phyloP scores from a whole-genome alignment of 2,797 vertebrate genomes.

The Gadopsis marmoratus region DNA sequence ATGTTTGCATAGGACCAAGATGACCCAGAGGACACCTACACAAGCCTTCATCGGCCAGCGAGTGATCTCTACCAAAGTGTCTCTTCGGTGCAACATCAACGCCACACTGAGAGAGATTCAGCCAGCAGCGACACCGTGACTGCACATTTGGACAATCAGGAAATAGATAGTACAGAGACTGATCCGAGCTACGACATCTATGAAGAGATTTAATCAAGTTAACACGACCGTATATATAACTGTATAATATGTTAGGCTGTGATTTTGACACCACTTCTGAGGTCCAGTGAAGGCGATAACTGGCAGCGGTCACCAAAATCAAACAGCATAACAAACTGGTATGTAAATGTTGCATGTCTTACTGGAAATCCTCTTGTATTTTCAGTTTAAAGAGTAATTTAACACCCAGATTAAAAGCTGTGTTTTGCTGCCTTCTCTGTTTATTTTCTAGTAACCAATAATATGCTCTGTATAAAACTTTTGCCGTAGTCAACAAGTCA shows the following conservation, averaged over 20 bases:
- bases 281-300: too few species aligned
- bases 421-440: background rate
- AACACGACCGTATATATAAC: too few species aligned
- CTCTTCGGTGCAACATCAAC: background rate
- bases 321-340: background rate
- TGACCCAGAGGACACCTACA: constrained; percentile 1
- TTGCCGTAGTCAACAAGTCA: background rate
- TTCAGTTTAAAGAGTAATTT: background rate
- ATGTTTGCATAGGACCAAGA: constrained; percentile 7
- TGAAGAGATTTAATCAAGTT: background rate
- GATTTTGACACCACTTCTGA: background rate
- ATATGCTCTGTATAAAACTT: background rate
- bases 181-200: background rate
- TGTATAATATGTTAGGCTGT: background rate
- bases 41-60: background rate
- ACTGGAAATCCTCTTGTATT: too few species aligned
- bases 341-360: too few species aligned
- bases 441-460: too few species aligned
- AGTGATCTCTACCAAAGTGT: constrained; percentile 24
- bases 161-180: background rate
- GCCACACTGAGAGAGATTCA: background rate
- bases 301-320: background rate
- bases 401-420: background rate
- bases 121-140: too few species aligned
- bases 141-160: background rate